These are phyloP conservation scores for Corythornis madagascariensis DNA, from an alignment of 2,113 vertebrate genomes.

Conservation along the genomic window DNA sequence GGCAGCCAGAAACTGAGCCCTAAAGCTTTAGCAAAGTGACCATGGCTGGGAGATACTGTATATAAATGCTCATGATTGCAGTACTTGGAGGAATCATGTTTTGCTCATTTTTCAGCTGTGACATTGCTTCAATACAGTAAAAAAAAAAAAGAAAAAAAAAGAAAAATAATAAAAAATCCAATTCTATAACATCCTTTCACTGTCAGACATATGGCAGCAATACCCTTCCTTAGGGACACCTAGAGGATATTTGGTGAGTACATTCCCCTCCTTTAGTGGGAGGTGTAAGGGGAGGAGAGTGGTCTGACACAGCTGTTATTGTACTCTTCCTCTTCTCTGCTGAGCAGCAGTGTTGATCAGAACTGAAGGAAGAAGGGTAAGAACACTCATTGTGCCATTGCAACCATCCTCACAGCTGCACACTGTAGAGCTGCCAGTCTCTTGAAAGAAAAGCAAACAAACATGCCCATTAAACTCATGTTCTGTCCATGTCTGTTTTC, in stretches of 20 bases:
- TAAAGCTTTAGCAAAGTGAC: neutral
- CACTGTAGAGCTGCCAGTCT: constrained; percentile 31
- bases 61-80: neutral
- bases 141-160: neutral
- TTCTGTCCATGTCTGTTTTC: constrained; percentile 35
- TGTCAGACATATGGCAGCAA: neutral
- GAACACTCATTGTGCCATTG: neutral
- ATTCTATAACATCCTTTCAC: neutral
- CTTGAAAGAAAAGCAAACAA: constrained; percentile 25
- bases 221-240: neutral
- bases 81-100: neutral
- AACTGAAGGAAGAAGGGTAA: neutral
- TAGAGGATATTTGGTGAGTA: neutral
- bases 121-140: neutral
- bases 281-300: neutral
- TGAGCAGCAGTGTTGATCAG: neutral
- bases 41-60: neutral
- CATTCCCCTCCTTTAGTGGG: neutral
- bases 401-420: neutral
- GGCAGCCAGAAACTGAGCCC: neutral
- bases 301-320: neutral
- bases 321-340: neutral
- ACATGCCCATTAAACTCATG: constrained; percentile 30
- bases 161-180: neutral
- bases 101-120: neutral